Conservation (phyloP, 2,113 vertebrate species). For the Enhydra lutris region DNA sequence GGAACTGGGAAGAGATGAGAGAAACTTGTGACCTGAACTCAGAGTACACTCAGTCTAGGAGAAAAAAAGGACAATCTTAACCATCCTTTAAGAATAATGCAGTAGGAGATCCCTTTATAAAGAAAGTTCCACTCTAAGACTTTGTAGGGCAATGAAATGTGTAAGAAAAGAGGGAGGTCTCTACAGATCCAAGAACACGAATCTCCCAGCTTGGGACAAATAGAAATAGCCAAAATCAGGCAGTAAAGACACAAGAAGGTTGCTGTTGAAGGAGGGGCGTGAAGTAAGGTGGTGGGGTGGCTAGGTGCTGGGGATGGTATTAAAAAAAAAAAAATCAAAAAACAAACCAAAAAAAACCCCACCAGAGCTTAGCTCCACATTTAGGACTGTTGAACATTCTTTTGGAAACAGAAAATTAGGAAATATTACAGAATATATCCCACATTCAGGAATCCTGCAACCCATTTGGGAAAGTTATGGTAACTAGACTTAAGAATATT, state of each 20-base stretch:
- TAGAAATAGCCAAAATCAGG: not conserved
- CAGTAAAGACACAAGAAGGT: not conserved
- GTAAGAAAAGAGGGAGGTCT: not conserved
- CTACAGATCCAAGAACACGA: not conserved
- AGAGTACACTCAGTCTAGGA: not conserved
- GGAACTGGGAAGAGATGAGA: not conserved
- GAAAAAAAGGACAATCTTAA: not conserved
- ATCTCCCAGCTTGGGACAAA: not conserved
- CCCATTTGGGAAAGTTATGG: not conserved
- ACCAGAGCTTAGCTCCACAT: not conserved
- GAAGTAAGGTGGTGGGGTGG: not conserved
- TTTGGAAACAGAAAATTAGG: not conserved
- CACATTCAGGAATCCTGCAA: not conserved
- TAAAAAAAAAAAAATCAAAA: not conserved
- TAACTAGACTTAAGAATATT: not conserved
- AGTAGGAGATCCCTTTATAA: not conserved
- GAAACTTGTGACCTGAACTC: not conserved
- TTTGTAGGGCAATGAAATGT: not conserved
- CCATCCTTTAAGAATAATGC: not conserved
- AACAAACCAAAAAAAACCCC: not conserved
- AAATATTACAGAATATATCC: not conserved
- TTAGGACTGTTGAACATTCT: not conserved
- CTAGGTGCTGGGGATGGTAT: not conserved
- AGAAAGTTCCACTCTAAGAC: not conserved
- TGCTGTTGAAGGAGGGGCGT: not conserved